Percentiles rank a stretch among this genome's conserved stretches.
These are phyloP conservation scores for Synanthedon formicaeformis DNA, from an alignment of 2,888 invertebrate genomes.

Conservation along the genomic window DNA sequence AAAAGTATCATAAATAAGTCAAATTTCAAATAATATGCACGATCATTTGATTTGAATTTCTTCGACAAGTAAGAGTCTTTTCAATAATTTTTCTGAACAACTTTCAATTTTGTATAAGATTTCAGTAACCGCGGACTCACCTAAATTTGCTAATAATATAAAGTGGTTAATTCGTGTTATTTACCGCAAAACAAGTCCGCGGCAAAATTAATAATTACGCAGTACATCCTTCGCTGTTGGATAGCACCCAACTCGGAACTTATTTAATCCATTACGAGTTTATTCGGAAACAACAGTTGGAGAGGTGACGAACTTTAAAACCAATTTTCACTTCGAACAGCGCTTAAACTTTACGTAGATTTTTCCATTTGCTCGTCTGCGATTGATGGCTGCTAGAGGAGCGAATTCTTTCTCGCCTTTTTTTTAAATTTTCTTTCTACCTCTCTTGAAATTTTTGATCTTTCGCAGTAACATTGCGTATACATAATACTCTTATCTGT, in stretches of 20 bases:
- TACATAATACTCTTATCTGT: too few relatives aligned
- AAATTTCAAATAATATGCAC: too few relatives aligned
- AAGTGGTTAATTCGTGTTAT: too few relatives aligned
- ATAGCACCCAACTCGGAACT: slow-evolving; percentile 9
- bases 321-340: slow-evolving; percentile 18
- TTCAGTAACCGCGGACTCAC: too few relatives aligned
- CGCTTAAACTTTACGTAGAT: slow-evolving; percentile 2
- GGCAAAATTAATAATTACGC: slow-evolving; percentile 17
- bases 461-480: too few relatives aligned
- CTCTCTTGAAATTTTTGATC: neutral
- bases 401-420: slow-evolving; percentile 11
- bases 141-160: too few relatives aligned
- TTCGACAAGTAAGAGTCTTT: too few relatives aligned
- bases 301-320: slow-evolving; percentile 25
- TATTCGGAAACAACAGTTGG: slow-evolving; percentile 16
- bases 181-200: slow-evolving; percentile 6
- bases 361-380: slow-evolving; percentile 1
- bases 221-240: slow-evolving; percentile 8
- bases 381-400: neutral
- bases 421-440: neutral
- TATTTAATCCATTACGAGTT: slow-evolving; percentile 13
- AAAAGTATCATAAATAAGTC: too few relatives aligned
- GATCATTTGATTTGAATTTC: too few relatives aligned
- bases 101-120: too few relatives aligned
- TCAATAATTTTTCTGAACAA: too few relatives aligned